phyloP scores from a whole-genome alignment of 2,797 vertebrate genomes.

The Cyclopterus lumpus region DNA sequence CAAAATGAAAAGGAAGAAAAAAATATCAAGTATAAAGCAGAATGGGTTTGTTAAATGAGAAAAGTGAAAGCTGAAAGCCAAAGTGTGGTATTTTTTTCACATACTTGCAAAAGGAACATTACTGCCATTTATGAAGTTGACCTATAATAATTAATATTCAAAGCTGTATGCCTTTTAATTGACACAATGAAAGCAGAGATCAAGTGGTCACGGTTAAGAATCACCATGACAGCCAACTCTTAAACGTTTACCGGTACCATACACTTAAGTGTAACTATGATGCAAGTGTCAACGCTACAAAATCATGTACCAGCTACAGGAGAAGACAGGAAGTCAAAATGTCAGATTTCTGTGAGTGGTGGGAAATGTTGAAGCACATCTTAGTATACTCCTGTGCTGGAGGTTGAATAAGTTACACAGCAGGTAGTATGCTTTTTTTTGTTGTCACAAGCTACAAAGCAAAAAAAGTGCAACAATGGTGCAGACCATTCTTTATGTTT shows the following conservation, averaged over 20 bases:
- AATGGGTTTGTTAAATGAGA: constrained; percentile 65
- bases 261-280: constrained; percentile 76
- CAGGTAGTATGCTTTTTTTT: constrained; percentile 82
- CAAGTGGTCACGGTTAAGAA: constrained; percentile 59
- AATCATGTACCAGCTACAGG: constrained; percentile 76
- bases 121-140: constrained; percentile 67
- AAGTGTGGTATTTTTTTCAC: constrained; percentile 63
- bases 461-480: constrained; percentile 88
- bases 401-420: constrained; percentile 87
- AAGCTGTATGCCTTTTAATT: constrained; percentile 69
- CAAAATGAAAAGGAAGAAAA: constrained; percentile 39
- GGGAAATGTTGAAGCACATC: constrained; percentile 75
- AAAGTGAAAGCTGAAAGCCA: constrained; percentile 68
- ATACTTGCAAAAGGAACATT: constrained; percentile 58
- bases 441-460: constrained; percentile 82
- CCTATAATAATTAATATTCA: constrained; percentile 67
- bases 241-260: constrained; percentile 79
- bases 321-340: constrained; percentile 65
- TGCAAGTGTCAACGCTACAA: constrained; percentile 65
- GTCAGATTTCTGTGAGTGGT: constrained; percentile 70
- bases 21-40: constrained; percentile 66
- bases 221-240: constrained; percentile 71
- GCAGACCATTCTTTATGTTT: constrained; percentile 85
- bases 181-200: constrained; percentile 73
- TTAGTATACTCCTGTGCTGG: constrained; percentile 78